Evolutionary conservation across 2,113 vertebrate species (phyloP), one percentile per base, ranked within the genome.

Genomic region (Marmota monax): DNA sequence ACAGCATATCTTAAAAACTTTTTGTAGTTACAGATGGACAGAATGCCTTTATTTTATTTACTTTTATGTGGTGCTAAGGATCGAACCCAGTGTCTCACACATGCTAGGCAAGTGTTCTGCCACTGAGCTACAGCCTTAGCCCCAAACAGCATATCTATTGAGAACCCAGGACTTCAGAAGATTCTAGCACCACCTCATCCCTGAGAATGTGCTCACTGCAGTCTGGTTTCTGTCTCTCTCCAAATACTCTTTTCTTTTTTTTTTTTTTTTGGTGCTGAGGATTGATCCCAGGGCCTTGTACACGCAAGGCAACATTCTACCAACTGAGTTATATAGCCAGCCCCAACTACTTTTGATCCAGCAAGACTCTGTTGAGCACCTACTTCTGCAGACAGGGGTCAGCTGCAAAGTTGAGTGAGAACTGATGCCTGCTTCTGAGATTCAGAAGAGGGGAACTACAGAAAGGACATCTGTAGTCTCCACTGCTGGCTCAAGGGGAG

Each of bases 381-480:
- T 42, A 58, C 27, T 42, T 79, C 34, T 25, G 32, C 20, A 89
- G 87, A 23, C 78, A 85, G 74, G 78, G 56, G 72, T 51, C 39
- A 61, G 3, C 0, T 56, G 73, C 45, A 45, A 63, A 92, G 76
- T 48, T 32, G 53, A 39, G 77, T 83, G 51, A 51, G 82, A 63
- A 1, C 25, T 65, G 76, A 58, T 37, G 65, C 10, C 86, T 45
- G 78, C 53, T 42, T 76, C 42, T 27, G 79, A 69, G 93, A 78
- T 51, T 53, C 0, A 73, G 25, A n/a, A 61, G 79, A 76, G 22
- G 16, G 23, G n/a, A 72, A 72, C 27, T 12, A 7, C 5, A n/a
- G 27, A 7, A 3, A 0, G 84, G 37, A 4, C 32, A 16, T 25
- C 48, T 23, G 1, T 0, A n/a, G 88, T 34, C 4, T 7, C 85